Percentiles rank a stretch among this genome's conserved stretches.
Conservation (phyloP, 2,888 invertebrate genomes). For the Acronicta psi region DNA sequence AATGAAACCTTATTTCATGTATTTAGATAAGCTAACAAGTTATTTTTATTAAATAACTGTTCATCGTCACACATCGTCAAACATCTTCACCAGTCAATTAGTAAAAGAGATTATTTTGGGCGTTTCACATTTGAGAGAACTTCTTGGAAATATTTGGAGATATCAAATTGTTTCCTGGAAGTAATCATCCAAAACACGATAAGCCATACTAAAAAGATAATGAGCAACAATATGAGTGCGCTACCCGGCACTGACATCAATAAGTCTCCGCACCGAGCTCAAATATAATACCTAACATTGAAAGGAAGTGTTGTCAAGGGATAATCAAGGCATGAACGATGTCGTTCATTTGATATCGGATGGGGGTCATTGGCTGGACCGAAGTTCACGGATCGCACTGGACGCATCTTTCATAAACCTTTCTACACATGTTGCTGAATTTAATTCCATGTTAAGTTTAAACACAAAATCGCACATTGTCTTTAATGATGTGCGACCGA, state of each 20-base stretch:
- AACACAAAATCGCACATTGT: slow-evolving; percentile 34
- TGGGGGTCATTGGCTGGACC: slow-evolving; percentile 79
- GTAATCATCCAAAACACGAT: slow-evolving; percentile 25
- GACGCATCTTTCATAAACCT: slow-evolving; percentile 59
- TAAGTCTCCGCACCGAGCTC: slow-evolving; percentile 42
- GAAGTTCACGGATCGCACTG: slow-evolving; percentile 71
- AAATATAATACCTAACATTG: slow-evolving; percentile 60
- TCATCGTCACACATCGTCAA: no score
- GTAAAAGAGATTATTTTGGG: neutral
- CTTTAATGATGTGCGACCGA: slow-evolving; percentile 32
- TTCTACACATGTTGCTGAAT: slow-evolving; percentile 56
- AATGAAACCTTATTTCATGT: no score
- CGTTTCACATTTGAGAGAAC: slow-evolving; percentile 5
- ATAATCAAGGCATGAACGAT: slow-evolving; percentile 84
- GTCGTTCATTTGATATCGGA: slow-evolving; percentile 79
- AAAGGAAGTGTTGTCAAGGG: slow-evolving; percentile 82
- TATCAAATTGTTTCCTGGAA: slow-evolving; percentile 22
- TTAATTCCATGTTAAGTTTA: slow-evolving; percentile 41
- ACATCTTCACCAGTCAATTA: neutral
- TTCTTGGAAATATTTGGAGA: slow-evolving; percentile 18
- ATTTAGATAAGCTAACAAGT: no score
- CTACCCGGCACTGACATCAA: slow-evolving; percentile 29
- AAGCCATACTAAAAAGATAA: slow-evolving; percentile 14
- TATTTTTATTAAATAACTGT: no score
- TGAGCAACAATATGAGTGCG: slow-evolving; percentile 14